Evolutionary conservation across 2,797 vertebrate species (phyloP).

Genomic region (Hipposideros larvatus): DNA sequence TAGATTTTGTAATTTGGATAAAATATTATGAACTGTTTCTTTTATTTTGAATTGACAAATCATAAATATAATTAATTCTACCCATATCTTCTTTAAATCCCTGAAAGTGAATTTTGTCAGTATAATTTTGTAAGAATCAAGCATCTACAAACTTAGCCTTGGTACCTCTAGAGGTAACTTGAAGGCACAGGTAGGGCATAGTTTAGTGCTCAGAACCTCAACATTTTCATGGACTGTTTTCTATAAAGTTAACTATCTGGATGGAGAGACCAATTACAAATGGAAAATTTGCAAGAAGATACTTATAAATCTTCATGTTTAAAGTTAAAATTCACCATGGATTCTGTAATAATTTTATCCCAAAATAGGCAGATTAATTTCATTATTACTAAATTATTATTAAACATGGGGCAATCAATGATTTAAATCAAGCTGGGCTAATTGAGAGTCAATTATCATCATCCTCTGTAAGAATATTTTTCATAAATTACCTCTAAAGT

Average conservation of each 20-base stretch:
- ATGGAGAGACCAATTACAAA: not conserved
- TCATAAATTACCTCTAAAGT: slow-evolving; percentile 72
- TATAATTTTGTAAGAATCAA: not conserved
- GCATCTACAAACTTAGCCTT: not conserved
- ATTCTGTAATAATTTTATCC: slow-evolving; percentile 48
- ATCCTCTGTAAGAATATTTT: slow-evolving; percentile 66
- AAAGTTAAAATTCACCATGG: slow-evolving; percentile 51
- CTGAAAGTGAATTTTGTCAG: not conserved
- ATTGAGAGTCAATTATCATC: slow-evolving; percentile 77
- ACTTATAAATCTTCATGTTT: slow-evolving; percentile 35
- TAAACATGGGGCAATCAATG: slow-evolving; percentile 70
- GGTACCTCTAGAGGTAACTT: not conserved
- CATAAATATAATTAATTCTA: not conserved
- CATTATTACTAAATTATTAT: slow-evolving; percentile 79
- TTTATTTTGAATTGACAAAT: slow-evolving; percentile 45
- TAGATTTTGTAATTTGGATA: not conserved
- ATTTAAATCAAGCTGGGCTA: slow-evolving; percentile 73
- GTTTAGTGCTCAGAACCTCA: not conserved
- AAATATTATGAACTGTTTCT: not conserved
- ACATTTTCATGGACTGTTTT: not conserved
- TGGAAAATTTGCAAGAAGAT: not conserved
- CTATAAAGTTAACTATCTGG: not conserved
- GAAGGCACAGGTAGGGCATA: not conserved
- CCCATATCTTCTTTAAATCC: not conserved
- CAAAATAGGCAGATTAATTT: slow-evolving; percentile 74